phyloP scores from a whole-genome alignment of 2,888 invertebrate species.

The Tetragonula carbonaria region DNA sequence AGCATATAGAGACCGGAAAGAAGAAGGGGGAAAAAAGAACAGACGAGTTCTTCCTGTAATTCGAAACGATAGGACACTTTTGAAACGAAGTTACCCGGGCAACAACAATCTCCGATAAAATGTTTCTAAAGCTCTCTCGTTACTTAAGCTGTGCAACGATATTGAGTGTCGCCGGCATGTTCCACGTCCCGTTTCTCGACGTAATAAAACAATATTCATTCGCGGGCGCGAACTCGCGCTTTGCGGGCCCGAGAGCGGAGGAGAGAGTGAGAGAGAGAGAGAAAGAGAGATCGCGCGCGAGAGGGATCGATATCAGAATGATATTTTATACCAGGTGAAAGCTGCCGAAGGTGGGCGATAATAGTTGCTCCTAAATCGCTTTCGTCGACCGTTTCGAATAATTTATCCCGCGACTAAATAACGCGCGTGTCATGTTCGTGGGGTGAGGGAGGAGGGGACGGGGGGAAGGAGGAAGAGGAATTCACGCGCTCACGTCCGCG shows the following conservation, averaged over 20 bases:
- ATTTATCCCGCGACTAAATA: conserved; percentile 5
- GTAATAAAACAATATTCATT: conserved; percentile 28
- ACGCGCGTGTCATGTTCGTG: not conserved
- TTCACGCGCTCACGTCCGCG: no score
- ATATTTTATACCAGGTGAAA: conserved; percentile 12
- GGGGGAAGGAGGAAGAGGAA: no score
- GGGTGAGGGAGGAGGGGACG: no score
- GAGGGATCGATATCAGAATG: conserved; percentile 4
- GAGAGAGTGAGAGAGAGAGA: no score
- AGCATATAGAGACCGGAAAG: no score
- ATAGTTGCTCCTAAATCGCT: conserved; percentile 2
- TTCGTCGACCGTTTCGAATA: conserved; percentile 8
- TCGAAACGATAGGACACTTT: conserved; percentile 25
- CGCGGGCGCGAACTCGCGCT: no score
- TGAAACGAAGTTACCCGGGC: conserved; percentile 22
- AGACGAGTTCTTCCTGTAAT: conserved; percentile 11
- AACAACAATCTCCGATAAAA: conserved; percentile 27
- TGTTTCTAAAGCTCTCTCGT: conserved; percentile 39
- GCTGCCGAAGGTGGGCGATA: not conserved
- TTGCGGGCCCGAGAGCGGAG: no score
- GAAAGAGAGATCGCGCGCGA: no score
- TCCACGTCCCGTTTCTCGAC: not conserved
- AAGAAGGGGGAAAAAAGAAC: not conserved
- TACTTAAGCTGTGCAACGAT: conserved; percentile 26
- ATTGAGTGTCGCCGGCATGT: conserved; percentile 28